Conservation (phyloP, 1,140 invertebrate species). For the Neotoxoptera formosana region DNA sequence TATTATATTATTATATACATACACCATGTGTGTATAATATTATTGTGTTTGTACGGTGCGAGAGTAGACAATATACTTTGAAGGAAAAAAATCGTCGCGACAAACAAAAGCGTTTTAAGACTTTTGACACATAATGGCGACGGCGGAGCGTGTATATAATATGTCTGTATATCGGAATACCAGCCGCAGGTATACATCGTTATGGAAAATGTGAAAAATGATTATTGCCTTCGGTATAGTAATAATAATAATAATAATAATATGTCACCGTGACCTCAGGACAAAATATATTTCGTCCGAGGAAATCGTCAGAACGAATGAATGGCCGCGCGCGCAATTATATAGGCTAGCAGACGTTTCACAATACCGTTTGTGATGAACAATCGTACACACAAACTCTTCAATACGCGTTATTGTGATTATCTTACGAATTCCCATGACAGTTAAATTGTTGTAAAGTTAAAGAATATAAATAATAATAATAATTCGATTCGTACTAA, state of each 20-base stretch:
- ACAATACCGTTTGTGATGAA: background rate
- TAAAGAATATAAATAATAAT: background rate
- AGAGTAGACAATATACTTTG: background rate
- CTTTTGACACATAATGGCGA: background rate
- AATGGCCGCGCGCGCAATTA: background rate
- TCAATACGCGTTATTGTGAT: background rate
- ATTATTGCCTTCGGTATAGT: background rate
- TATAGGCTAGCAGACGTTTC: background rate
- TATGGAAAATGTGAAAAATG: background rate
- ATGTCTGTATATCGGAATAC: background rate
- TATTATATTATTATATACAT: too few species aligned
- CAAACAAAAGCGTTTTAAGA: background rate
- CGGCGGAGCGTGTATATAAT: background rate
- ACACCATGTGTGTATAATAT: background rate
- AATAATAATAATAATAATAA: too few species aligned
- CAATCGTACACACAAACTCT: background rate
- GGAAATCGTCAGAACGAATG: background rate
- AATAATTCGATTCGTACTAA: background rate
- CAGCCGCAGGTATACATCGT: background rate
- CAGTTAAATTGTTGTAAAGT: background rate
- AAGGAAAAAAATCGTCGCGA: background rate
- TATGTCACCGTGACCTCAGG: background rate
- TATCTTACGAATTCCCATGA: background rate
- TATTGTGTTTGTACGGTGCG: background rate
- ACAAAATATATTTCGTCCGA: background rate